Conservation (phyloP, 2,797 vertebrate genomes). For the Sebastes hubbsi region DNA sequence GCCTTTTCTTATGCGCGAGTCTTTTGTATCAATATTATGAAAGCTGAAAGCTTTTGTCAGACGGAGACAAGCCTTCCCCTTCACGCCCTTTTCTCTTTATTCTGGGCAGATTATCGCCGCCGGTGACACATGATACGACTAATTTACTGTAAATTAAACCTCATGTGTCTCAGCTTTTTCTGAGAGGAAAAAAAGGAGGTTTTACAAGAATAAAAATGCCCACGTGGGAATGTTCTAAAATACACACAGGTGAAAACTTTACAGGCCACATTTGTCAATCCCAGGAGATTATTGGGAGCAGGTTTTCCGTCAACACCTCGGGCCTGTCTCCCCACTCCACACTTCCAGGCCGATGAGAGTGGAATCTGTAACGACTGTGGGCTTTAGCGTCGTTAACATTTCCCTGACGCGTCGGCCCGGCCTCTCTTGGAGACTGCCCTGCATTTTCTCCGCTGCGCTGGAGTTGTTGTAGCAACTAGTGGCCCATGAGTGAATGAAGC, state of each 20-base stretch:
- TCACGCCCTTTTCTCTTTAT: slow-evolving; percentile 74
- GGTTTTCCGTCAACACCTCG: slow-evolving; percentile 67
- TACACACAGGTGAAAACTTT: slow-evolving; percentile 65
- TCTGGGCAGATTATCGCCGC: slow-evolving; percentile 51
- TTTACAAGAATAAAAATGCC: slow-evolving; percentile 17
- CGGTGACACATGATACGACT: slow-evolving; percentile 61
- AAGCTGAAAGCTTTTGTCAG: slow-evolving; percentile 75
- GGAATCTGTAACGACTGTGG: slow-evolving; percentile 83
- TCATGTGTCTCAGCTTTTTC: slow-evolving; percentile 24
- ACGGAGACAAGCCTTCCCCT: slow-evolving; percentile 82
- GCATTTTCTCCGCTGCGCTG: slow-evolving; percentile 86
- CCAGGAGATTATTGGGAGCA: slow-evolving; percentile 65
- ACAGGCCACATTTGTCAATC: slow-evolving; percentile 51
- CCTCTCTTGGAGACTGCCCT: slow-evolving; percentile 85
- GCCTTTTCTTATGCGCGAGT: slow-evolving; percentile 57
- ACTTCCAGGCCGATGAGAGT: slow-evolving; percentile 73
- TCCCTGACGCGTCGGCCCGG: slow-evolving; percentile 79
- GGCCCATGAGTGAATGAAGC: slow-evolving; percentile 89
- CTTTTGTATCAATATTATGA: slow-evolving; percentile 76
- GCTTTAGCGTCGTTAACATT: slow-evolving; percentile 88
- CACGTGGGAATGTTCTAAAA: slow-evolving; percentile 18
- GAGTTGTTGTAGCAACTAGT: slow-evolving; percentile 92
- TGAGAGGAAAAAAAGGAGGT: background rate
- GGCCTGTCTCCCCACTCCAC: slow-evolving; percentile 52
- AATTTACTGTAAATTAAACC: slow-evolving; percentile 64